Percentiles rank a stretch among this genome's conserved stretches.
Conservation (phyloP, 2,113 vertebrate species). For the Clarias macrocephalus region DNA sequence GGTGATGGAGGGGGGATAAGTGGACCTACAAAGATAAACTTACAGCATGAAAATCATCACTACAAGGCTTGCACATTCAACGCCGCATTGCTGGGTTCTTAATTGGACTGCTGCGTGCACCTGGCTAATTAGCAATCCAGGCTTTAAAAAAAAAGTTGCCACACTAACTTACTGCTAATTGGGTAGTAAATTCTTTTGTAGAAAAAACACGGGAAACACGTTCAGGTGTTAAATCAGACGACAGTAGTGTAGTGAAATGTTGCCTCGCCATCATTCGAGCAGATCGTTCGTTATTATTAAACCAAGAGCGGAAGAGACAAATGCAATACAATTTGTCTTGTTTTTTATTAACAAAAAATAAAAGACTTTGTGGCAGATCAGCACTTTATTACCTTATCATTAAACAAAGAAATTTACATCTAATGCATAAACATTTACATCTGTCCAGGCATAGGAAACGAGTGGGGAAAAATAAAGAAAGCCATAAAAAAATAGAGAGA, state of each 20-base stretch:
- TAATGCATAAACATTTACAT: constrained; percentile 26
- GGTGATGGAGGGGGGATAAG: background rate
- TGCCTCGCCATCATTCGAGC: background rate
- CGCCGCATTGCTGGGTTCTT: no score
- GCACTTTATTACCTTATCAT: background rate
- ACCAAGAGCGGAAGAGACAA: background rate
- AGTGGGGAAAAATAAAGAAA: background rate
- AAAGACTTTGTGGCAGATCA: background rate
- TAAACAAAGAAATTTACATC: background rate
- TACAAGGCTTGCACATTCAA: background rate
- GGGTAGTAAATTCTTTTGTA: background rate
- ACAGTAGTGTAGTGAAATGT: background rate
- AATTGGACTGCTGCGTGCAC: background rate
- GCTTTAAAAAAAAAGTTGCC: background rate
- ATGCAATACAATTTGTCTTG: background rate
- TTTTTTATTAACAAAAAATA: background rate
- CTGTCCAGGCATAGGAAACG: background rate
- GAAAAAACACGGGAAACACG: background rate
- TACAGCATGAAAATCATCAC: background rate
- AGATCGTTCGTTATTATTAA: background rate
- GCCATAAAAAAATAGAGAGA: background rate
- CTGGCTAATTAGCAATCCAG: background rate
- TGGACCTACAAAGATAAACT: background rate
- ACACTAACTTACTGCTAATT: background rate
- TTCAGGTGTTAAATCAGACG: constrained; percentile 2